Evolutionary conservation across 2,113 vertebrate genomes (phyloP), one percentile per base, ranked within the genome.

Genomic region (Ammodytes dubius): DNA sequence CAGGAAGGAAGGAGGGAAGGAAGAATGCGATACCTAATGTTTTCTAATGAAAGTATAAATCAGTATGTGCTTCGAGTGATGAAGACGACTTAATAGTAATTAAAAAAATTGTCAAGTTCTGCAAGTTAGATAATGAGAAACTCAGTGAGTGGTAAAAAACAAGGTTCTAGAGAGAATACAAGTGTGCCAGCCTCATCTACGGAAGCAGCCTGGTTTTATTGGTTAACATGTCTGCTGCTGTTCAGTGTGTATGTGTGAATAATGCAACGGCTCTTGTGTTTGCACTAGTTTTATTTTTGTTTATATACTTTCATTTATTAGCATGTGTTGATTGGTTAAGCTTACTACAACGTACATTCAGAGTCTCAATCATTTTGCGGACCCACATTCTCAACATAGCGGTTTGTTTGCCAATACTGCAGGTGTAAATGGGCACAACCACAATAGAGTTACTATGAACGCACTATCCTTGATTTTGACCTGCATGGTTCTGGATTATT

Each of bases 91-190:
- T 85, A 65, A 88, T 81, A 71, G 74, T 87, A 86, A 92, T 91
- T 84, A 90, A 87, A 56, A 27, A 17, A 86, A 81, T 74, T 79
- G 67, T 89, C 77, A 75, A 74, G 70, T 87, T 89, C 79, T 85
- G 83, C 43, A 52, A 86, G 72, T 83, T 91, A 81, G 83, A 88
- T 86, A 87, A 92, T 83, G 77, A 84, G 50, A 78, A 82, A 85
- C 84, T 67, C 43, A 39, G 47, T 78, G 56, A 63, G 52, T 39
- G 7, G 12, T 47, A 72, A 74, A 74, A 61, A 35, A 3, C 11
- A 12, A 39, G 58, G 17, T 73, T 67, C 7, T 64, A 77, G 4
- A 68, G 52, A 50, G 6, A 57, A 49, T 40, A 8, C 27, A 43
- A 59, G 65, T 49, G 58, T 75, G 60, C 73, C 53, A 47, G 70